Evolutionary conservation across 2,797 vertebrate species (phyloP).

Genomic region (Micrastur ruficollis): DNA sequence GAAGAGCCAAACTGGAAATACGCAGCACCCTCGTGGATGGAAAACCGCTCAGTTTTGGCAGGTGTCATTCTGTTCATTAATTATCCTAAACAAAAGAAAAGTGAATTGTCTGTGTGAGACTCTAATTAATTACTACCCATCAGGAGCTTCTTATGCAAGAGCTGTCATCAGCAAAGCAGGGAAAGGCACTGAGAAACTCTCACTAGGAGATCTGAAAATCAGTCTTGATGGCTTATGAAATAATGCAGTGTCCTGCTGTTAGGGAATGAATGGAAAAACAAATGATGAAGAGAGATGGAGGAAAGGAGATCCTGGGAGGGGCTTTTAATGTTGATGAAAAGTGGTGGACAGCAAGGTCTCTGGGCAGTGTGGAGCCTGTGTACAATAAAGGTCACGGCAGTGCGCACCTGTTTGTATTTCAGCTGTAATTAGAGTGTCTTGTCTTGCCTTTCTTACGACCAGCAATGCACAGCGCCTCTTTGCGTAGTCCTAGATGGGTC

Average conservation of each 20-base stretch:
- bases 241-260: background rate
- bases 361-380: background rate
- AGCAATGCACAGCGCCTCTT: background rate
- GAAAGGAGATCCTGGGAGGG: background rate
- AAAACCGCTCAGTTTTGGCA: background rate
- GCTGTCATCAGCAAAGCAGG: background rate
- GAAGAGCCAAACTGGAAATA: background rate
- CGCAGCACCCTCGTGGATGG: background rate
- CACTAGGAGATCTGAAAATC: background rate
- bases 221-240: background rate
- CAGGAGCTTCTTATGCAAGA: slow-evolving; percentile 7
- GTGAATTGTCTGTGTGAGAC: background rate
- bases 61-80: background rate
- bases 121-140: background rate
- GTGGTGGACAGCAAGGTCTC: rapidly evolving
- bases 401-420: background rate
- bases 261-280: background rate
- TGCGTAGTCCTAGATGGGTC: rapidly evolving
- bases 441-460: background rate
- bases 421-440: background rate
- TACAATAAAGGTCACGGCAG: background rate
- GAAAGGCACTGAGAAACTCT: background rate
- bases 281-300: background rate
- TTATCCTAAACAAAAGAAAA: background rate
- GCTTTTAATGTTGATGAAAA: background rate